Conservation (phyloP, 2,113 vertebrate species). For the Casuarius casuarius region DNA sequence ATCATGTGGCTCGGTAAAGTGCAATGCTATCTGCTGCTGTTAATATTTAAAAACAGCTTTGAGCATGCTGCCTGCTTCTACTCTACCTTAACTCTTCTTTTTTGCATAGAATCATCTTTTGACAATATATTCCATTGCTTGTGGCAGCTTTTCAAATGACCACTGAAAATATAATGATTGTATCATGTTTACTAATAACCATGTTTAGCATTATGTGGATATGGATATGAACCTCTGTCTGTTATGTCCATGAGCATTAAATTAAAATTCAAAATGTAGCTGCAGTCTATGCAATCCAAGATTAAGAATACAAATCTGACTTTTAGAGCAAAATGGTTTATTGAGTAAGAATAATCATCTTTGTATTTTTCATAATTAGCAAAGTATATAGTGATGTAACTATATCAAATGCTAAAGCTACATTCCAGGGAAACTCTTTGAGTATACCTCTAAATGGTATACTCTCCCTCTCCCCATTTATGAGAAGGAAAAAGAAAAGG, state of each 20-base stretch:
- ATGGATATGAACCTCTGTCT: neutral
- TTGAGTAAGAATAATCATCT: neutral
- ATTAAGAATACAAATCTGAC: neutral
- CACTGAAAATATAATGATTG: neutral
- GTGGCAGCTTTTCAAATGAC: neutral
- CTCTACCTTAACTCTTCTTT: neutral
- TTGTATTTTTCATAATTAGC: neutral
- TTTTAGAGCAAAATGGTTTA: neutral
- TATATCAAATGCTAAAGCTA: neutral
- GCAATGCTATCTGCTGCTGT: neutral
- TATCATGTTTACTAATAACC: neutral
- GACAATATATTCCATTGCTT: neutral
- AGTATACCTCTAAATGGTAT: neutral
- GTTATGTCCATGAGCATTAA: neutral
- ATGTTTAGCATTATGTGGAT: neutral
- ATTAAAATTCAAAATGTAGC: neutral
- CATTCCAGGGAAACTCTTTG: neutral
- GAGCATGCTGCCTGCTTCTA: neutral
- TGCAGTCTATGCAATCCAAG: neutral
- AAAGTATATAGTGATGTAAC: neutral
- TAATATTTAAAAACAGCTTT: neutral
- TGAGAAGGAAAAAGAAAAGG: neutral
- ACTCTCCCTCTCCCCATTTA: neutral
- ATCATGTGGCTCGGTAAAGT: neutral
- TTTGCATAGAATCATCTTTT: neutral